Conservation (phyloP, 2,888 invertebrate genomes). For the Tipula unca region DNA sequence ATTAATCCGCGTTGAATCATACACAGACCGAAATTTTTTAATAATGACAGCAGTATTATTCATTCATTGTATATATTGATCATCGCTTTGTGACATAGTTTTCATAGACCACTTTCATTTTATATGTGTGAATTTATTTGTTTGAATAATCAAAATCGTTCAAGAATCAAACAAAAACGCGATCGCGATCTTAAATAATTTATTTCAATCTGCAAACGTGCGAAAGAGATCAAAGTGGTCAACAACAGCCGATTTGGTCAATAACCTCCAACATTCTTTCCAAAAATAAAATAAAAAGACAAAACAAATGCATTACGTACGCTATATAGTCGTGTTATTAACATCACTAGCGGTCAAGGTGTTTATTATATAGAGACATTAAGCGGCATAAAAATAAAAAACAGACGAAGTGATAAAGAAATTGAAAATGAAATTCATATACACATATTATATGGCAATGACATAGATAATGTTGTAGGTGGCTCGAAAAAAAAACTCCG, state of each 20-base stretch:
- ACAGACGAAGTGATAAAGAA: not conserved
- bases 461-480: constrained; percentile 8
- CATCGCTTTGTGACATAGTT: not conserved
- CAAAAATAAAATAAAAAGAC: not conserved
- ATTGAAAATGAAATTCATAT: not conserved
- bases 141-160: not conserved
- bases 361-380: not conserved
- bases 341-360: not conserved
- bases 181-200: not conserved
- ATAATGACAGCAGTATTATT: not conserved
- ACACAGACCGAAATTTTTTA: not conserved
- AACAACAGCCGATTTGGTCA: constrained; percentile 2
- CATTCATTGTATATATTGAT: not conserved
- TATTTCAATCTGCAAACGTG: not conserved
- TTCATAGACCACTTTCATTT: constrained; percentile 9
- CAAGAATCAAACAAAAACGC: not conserved
- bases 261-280: constrained; percentile 4
- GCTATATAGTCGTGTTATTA: not conserved
- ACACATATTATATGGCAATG: not conserved
- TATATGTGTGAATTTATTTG: not conserved
- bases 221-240: not conserved
- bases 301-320: not conserved
- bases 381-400: not conserved
- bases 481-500: not conserved
- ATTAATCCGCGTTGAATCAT: not conserved